Evolutionary conservation across 2,797 vertebrate genomes (phyloP).

Genomic region (Anomalospiza imberbis): DNA sequence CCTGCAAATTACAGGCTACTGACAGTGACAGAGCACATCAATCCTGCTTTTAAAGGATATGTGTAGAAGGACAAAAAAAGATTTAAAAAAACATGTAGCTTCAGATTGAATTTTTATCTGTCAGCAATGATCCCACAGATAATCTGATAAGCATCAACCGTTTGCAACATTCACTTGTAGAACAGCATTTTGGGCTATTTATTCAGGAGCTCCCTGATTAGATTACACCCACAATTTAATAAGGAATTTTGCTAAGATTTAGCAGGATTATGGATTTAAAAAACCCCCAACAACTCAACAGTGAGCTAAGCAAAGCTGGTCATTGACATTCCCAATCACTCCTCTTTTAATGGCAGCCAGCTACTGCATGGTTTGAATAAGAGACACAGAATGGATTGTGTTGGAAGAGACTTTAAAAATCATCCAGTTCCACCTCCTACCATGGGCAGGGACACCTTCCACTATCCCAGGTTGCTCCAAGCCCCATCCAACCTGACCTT

Average conservation of each 20-base stretch:
- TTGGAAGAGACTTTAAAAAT: background rate
- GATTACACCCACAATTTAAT: background rate
- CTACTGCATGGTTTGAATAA: background rate
- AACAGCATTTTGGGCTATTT: background rate
- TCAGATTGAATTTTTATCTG: background rate
- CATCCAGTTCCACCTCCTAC: background rate
- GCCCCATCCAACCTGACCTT: background rate
- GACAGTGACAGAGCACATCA: background rate
- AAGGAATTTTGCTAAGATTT: background rate
- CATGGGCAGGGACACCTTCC: background rate
- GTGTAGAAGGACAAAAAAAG: background rate
- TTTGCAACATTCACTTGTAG: background rate
- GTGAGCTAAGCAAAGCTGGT: background rate
- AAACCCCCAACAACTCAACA: background rate
- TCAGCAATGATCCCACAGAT: background rate
- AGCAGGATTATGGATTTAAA: background rate
- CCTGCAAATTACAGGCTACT: background rate
- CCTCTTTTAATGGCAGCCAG: background rate
- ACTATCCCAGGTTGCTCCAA: fast-evolving
- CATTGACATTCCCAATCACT: background rate
- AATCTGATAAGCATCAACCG: background rate
- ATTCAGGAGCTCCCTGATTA: background rate
- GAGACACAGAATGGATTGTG: background rate
- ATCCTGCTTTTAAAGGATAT: background rate
- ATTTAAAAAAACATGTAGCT: background rate